Evolutionary conservation across 2,888 invertebrate genomes (phyloP).

Genomic region (Clitarchus hookeri): DNA sequence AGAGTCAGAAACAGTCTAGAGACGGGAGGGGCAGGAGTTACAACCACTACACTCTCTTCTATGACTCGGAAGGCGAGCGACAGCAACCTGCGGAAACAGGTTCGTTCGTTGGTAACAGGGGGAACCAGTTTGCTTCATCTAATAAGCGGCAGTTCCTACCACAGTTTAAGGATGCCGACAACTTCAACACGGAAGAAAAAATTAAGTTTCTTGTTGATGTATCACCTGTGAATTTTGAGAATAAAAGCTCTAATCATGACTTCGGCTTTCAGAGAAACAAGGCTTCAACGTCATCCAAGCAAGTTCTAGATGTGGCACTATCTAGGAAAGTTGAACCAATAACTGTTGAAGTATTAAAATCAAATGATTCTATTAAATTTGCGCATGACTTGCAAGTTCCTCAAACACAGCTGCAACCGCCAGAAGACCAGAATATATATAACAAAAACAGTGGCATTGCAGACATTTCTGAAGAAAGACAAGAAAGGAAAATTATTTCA

Average conservation of each 20-base stretch:
- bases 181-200: neutral
- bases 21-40: conserved; percentile 18
- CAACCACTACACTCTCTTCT: conserved; percentile 24
- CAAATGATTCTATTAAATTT: neutral
- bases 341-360: neutral
- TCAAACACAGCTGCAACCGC: neutral
- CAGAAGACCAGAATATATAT: neutral
- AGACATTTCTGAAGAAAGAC: neutral
- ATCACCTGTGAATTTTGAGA: neutral
- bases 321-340: conserved; percentile 25
- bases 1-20: neutral
- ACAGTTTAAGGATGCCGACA: conserved; percentile 19
- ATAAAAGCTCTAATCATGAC: neutral
- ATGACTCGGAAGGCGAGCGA: conserved; percentile 57
- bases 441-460: neutral
- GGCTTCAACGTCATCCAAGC: neutral
- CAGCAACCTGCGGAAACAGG: conserved; percentile 78
- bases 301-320: neutral
- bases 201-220: neutral
- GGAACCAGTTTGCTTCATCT: conserved; percentile 43
- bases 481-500: neutral
- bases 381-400: neutral
- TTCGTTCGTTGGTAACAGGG: conserved; percentile 66
- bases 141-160: conserved; percentile 25
- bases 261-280: neutral